Conservation (phyloP, 1,140 invertebrate species). For the Pogonomyrmex barbatus region DNA sequence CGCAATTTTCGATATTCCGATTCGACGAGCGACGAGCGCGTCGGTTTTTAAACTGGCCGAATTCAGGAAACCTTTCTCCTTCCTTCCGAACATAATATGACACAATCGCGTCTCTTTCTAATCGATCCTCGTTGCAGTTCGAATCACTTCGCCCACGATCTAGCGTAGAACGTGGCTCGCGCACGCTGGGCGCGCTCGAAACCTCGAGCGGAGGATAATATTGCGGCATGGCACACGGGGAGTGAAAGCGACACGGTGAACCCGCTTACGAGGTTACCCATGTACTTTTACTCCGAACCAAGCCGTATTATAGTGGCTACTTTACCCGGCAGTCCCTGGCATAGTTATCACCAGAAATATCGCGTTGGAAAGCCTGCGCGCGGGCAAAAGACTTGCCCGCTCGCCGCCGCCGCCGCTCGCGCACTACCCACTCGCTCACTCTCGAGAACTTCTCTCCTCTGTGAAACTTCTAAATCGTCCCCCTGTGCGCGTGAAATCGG, state of each 20-base stretch:
- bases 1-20: neutral
- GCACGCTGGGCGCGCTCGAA: constrained; percentile 52
- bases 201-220: constrained; percentile 74
- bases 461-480: constrained; percentile 33
- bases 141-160: constrained; percentile 23
- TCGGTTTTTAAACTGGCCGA: neutral
- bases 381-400: constrained; percentile 27
- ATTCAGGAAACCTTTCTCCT: neutral
- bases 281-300: constrained; percentile 82
- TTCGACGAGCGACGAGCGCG: too few relatives aligned
- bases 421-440: constrained; percentile 68
- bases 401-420: constrained; percentile 51
- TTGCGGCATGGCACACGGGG: constrained; percentile 72
- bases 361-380: constrained; percentile 71
- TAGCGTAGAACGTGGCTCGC: constrained; percentile 6
- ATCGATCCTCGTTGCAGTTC: neutral
- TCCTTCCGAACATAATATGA: neutral
- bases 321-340: constrained; percentile 78
- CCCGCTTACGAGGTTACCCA: constrained; percentile 78
- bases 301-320: constrained; percentile 76
- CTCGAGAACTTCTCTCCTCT: constrained; percentile 16
- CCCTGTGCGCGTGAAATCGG: constrained; percentile 28
- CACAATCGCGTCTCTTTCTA: neutral
- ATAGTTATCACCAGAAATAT: constrained; percentile 80
- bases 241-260: constrained; percentile 84